These are phyloP conservation scores for Dallia pectoralis DNA, from an alignment of 2,797 vertebrate genomes.

Conservation along the genomic window DNA sequence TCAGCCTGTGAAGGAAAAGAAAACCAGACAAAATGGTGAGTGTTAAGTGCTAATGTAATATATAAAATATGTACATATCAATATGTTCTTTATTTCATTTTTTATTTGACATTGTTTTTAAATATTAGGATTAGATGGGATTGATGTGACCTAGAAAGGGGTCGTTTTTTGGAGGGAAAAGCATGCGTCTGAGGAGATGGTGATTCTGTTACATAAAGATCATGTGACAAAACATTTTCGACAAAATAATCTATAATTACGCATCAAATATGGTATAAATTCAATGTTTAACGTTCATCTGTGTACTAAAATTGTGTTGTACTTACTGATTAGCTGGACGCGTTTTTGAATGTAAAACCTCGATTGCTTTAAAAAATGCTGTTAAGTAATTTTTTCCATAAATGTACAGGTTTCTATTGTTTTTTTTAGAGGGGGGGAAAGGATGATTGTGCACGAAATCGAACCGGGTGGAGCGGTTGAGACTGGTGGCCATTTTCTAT, in stretches of 20 bases:
- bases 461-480: constrained; percentile 48
- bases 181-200: neutral
- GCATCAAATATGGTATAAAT: neutral
- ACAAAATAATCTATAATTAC: neutral
- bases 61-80: constrained; percentile 11
- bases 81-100: neutral
- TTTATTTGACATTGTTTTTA: neutral
- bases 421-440: constrained; percentile 3
- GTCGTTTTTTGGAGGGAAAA: neutral
- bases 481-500: constrained; percentile 62
- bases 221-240: neutral
- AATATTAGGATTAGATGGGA: neutral
- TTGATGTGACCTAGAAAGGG: neutral
- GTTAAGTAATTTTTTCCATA: neutral
- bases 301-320: neutral
- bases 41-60: constrained; percentile 49
- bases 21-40: constrained; percentile 73
- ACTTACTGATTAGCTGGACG: neutral
- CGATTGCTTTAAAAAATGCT: neutral
- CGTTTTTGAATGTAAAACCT: neutral
- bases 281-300: neutral
- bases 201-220: neutral
- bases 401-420: neutral
- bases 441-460: constrained; percentile 27
- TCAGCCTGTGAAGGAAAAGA: constrained; percentile 63